A percentile compares a stretch with the other conserved stretches of the same genome.
Evolutionary conservation across 1,140 invertebrate genomes (phyloP).

Genomic region (Helicoverpa armigera): DNA sequence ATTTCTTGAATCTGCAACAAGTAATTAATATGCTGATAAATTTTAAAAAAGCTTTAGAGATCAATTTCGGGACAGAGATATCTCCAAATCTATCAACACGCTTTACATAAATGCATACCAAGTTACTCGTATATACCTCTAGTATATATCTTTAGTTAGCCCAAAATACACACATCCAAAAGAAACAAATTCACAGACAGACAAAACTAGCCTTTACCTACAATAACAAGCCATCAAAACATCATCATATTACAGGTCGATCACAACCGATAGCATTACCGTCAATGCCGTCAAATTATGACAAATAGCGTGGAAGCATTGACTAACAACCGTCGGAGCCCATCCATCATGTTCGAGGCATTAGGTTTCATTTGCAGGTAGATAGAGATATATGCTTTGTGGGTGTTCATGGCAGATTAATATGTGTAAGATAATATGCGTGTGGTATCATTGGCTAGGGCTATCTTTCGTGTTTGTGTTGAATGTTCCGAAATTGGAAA

Average conservation of each 20-base stretch:
- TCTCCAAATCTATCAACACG: too few species aligned
- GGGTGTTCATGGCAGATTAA: not conserved
- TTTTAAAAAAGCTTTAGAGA: too few species aligned
- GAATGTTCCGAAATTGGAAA: too few species aligned
- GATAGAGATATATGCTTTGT: conserved; percentile 23
- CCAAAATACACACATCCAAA: not conserved
- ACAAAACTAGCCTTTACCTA: not conserved
- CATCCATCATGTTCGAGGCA: conserved; percentile 62
- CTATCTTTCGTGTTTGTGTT: not conserved
- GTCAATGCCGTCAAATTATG: conserved; percentile 71
- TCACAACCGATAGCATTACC: conserved; percentile 57
- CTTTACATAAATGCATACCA: too few species aligned
- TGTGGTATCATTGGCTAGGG: not conserved
- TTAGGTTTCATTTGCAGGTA: conserved; percentile 53
- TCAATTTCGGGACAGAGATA: too few species aligned
- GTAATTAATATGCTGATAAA: not conserved
- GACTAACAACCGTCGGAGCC: conserved; percentile 51
- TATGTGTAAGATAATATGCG: conserved; percentile 4
- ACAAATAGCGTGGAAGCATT: conserved; percentile 62
- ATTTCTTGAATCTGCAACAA: conserved; percentile 82
- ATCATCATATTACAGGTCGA: conserved; percentile 49
- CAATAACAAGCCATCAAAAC: conserved; percentile 25
- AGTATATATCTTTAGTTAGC: too few species aligned
- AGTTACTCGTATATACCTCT: too few species aligned
- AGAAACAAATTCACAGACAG: not conserved